Conservation (phyloP, 2,888 invertebrate genomes). For the Thera britannica region DNA sequence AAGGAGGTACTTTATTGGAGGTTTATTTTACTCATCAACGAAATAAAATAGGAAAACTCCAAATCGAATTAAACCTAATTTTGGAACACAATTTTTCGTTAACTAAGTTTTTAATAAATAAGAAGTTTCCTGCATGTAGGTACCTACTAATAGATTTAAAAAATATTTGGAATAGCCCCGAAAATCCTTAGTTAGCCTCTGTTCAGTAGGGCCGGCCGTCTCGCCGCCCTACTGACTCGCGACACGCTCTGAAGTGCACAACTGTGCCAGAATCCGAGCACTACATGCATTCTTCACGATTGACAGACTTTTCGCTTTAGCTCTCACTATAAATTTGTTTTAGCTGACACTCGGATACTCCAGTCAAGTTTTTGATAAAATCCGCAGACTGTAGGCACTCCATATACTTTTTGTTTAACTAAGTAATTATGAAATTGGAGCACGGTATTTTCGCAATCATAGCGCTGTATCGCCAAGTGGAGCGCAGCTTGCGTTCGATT, state of each 20-base stretch:
- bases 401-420: conserved; percentile 18
- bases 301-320: conserved; percentile 51
- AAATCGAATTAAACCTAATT: no score
- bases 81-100: no score
- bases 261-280: conserved; percentile 56
- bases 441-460: conserved; percentile 35
- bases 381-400: neutral
- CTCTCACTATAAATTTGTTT: conserved; percentile 34
- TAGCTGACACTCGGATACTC: conserved; percentile 22
- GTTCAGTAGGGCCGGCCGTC: conserved; percentile 25
- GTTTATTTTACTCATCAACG: no score
- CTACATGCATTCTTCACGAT: conserved; percentile 63
- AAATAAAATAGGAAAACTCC: no score
- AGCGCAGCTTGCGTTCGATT: conserved; percentile 42
- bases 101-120: no score
- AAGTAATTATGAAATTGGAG: conserved; percentile 29
- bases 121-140: neutral
- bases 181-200: conserved; percentile 21
- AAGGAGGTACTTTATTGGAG: no score
- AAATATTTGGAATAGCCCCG: neutral
- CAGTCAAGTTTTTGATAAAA: conserved; percentile 16
- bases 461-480: conserved; percentile 31
- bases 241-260: conserved; percentile 52
- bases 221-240: conserved; percentile 41
- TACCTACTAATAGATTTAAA: neutral